Evolutionary conservation across 2,113 vertebrate species (phyloP), one percentile per base, ranked within the genome.

Genomic region (Ctenodactylus gundi): DNA sequence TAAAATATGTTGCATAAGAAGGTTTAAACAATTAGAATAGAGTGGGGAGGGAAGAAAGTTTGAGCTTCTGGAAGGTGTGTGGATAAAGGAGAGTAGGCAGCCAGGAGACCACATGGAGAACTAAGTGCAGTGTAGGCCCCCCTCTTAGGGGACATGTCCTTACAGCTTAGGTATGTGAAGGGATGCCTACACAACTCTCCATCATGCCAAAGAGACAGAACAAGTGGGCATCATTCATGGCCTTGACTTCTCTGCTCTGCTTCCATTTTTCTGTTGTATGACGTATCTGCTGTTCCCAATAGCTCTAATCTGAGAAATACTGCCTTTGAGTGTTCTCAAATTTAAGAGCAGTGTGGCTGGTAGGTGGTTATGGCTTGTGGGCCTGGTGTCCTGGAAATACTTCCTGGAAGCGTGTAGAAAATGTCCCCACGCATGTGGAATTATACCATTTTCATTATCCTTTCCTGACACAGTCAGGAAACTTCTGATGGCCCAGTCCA

Each of bases 341-440:
- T 44, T 55, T 36, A 58, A 85, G 44, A 14, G 44, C 36, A 10
- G 4, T 57, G n/a, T n/a, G 67, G 27, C 44, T 18, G 14, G 23
- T 12, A 73, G 34, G 25, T 68, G 34, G 25, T 68, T 53, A 21
- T 10, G 10, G 60, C 68, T 57, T 44, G 1, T 12, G 39, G 73
- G 23, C n/a, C 20, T 4, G 27, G 4, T 20, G 18, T 72, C 11
- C 29, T 7, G 2, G 4, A 1, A n/a, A 4, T 31, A 0, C 55
- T 3, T 7, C 31, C 51, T 31, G 25, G 53, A 57, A 49, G 58
- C 72, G 64, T 6, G 14, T 39, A 83, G 68, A 17, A n/a, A 29
- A 31, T 1, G 1, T 70, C 65, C 13, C 17, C 34, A 6, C 17
- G 9, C 39, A 15, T 80, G 27, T 34, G 70, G 7, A 62, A n/a